Conservation (phyloP, 2,113 vertebrate species). For the Pelecanoides urinatrix region DNA sequence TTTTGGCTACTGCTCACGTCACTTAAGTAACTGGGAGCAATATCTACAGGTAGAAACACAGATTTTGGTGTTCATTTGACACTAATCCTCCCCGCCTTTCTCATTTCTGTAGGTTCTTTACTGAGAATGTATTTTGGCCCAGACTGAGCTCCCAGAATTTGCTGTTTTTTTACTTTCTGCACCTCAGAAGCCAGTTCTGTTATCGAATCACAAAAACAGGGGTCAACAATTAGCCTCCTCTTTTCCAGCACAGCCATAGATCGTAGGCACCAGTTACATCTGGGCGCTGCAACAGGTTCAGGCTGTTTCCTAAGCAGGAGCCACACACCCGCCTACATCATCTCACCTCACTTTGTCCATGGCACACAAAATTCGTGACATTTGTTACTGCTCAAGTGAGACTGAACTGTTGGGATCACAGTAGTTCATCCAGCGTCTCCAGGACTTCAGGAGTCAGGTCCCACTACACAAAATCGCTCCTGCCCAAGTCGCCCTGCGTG, state of each 20-base stretch:
- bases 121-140: accelerated
- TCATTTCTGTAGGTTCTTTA: neutral
- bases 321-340: accelerated
- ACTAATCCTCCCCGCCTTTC: neutral
- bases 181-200: neutral
- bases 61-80: neutral
- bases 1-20: neutral
- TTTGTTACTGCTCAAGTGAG: too few species aligned
- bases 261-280: accelerated
- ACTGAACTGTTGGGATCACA: accelerated
- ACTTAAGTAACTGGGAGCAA: neutral
- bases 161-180: neutral
- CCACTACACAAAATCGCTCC: neutral
- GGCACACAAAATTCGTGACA: accelerated
- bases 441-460: neutral
- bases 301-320: neutral
- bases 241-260: neutral
- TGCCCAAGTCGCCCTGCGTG: too few species aligned
- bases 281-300: neutral
- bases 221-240: neutral
- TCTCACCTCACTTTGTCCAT: neutral
- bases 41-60: neutral
- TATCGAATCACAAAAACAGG: accelerated
- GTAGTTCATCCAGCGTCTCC: neutral
- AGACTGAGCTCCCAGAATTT: neutral